Base-by-base conservation (phyloP, 2,888 invertebrate species). In the Lycaena phlaeas region DNA sequence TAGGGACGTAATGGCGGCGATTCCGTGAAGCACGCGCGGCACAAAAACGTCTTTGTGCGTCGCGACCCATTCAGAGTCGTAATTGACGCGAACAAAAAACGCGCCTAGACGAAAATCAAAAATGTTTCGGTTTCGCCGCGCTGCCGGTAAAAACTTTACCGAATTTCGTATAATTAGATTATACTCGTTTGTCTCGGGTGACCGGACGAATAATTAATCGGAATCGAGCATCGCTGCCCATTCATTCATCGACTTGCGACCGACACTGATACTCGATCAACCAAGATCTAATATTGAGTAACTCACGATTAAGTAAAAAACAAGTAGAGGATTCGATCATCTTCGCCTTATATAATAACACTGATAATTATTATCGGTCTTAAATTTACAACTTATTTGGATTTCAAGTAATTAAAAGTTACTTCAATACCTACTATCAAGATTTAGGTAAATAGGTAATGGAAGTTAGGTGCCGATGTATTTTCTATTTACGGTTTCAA, bases 71-170 rank as follows among this genome's bases (percentile, higher is more conserved):
- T 82, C 81, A 78, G 18, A 66, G 57, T 54, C 68, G 62, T 78
- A 81, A 81, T 82, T 78, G 76, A 77, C 66, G 73, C 69, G 61
- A 49, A 59, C 62, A 81, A 81, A 81, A 81, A 81, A 71, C 58
- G 56, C 48, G 52, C 53, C 61, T 64, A 64, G 66, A 70, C 63
- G 68, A 72, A 76, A 78, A 75, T 81, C 71, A 66, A 74, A 76
- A 79, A 75, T 64, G 75, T 74, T 61, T 65, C 74, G 70, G 76
- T 73, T 68, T 61, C 63, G 57, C 57, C 50, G 61, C 54, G 57
- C 51, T 50, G 43, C 49, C 52, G 59, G 68, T 74, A 72, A 74
- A 70, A 57, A 49, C 52, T 56, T 59, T 63, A 54, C 60, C 67
- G 61, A 65, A 62, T 66, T 64, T 62, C 61, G 68, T 62, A 65